Evolutionary conservation across 2,888 invertebrate species (phyloP), one percentile per base, ranked within the genome.

Genomic region (Drosophila suboccidentalis): DNA sequence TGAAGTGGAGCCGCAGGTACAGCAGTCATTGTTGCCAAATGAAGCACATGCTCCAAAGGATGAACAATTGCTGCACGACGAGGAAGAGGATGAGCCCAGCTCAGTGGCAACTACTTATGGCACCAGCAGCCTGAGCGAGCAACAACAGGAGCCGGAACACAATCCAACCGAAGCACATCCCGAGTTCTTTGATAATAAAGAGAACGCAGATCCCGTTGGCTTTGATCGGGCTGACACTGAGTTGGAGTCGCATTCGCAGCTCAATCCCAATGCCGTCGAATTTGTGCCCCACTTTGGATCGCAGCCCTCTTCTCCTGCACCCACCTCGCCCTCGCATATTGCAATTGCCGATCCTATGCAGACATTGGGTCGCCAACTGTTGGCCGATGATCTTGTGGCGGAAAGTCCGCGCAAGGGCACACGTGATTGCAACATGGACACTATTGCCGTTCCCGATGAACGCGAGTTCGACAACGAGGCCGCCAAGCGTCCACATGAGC

Each of bases 221-320:
- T 15, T 47, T 9, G 41, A 43, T 19, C 22, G 22, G 5, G 11
- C 49, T 34, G 61, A 19, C 8, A 19, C 75, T 44, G 71, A 68
- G n/a, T 49, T 67, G 15, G 95, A 95, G 90, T 95, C 96, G 93
- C 95, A 95, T 93, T 97, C 96, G 46, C 96, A 96, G 68, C 92
- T 97, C 79, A 97, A 97, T 93, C 97, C 97, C 0, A 95, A 97
- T 87, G 97, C 97, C 17, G 96, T 96, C n/a, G 97, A 96, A 93
- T 97, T 97, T 92, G 94, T 97, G 66, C 92, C 92, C 3, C 82
- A 75, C 15, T 90, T 87, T 69, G 90, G 90, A 0, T 90, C 91
- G 2, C 90, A 87, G 55, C 97, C 97, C 6, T 93, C 94, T 5
- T 94, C 95, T 6, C 94, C 82, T 29, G 59, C 58, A 47, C 70